Base-by-base conservation (phyloP, 2,888 invertebrate species). In the Bembecia ichneumoniformis region DNA sequence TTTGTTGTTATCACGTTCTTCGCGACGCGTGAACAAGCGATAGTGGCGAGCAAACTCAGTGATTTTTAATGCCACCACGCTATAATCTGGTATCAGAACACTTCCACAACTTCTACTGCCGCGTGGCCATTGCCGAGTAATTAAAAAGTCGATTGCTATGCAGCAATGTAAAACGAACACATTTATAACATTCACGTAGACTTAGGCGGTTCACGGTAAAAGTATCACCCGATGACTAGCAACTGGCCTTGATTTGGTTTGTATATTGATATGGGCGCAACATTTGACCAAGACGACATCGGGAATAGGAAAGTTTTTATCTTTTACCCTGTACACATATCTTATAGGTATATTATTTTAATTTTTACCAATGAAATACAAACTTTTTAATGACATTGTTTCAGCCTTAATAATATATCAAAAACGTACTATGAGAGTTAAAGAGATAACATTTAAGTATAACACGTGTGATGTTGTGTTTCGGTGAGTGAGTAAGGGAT, bases 161-260 rank as follows among this genome's bases (percentile, higher is more conserved):
- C 11, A 40, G 40, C 40, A 40, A 2, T 40, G n/a, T 40, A 14
- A n/a, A 40, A 5, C 40, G 14, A 40, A 40, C n/a, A 28, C 28
- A 9, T 28, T 28, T 28, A 2, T 28, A 28, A 28, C 7, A 28
- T 28, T 28, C 28, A 28, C 28, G 7, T 28, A 9, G 9, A 28
- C 9, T 28, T 28, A 28, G 28, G 28, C 9, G 28, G 28, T 40
- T 40, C 40, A 7, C 14, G 14, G 11, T 40, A 36, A 13, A 13
- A 13, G 3, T 11, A 13, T n/a, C 40, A 14, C 14, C 14, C 40
- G 14, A 14, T 60, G 62, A 62, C 64, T 71, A 67, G 63, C 68
- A 62, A 68, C 64, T 64, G 73, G 59, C 76, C 77, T 80, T 78
- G 74, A 59, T 72, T 66, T 40, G 40, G n/a, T 52, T 66, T 72